Percentiles rank a stretch among this genome's conserved stretches.
Evolutionary conservation across 2,888 invertebrate species (phyloP).

Genomic region (Tachystola acroxantha): DNA sequence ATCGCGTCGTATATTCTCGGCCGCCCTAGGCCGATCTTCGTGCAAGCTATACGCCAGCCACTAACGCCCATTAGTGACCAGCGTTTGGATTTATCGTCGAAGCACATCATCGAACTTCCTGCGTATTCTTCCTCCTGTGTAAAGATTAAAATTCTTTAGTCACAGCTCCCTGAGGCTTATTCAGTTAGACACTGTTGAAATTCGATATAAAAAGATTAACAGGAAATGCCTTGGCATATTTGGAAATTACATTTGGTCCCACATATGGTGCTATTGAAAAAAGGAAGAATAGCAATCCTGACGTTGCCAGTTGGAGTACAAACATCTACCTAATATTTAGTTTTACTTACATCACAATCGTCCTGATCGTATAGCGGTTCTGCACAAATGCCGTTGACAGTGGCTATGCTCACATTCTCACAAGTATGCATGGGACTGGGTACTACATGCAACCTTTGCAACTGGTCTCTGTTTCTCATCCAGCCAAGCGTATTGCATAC

Average conservation of each 20-base stretch:
- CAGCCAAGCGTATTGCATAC: conserved; percentile 92
- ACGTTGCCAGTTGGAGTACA: no score
- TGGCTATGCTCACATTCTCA: conserved; percentile 91
- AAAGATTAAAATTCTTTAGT: no score
- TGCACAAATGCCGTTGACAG: conserved; percentile 89
- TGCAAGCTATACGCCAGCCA: conserved; percentile 92
- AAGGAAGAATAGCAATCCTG: no score
- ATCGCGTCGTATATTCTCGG: conserved; percentile 91
- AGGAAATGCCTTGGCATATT: no score
- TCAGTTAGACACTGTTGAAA: no score
- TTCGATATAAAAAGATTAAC: no score
- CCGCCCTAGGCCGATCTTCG: conserved; percentile 85
- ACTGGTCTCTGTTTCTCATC: conserved; percentile 89
- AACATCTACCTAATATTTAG: no score
- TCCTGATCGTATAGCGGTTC: conserved; percentile 88
- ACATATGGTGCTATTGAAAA: no score
- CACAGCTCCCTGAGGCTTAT: no score
- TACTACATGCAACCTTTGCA: conserved; percentile 88
- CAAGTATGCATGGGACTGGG: conserved; percentile 88
- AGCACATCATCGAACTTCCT: conserved; percentile 91
- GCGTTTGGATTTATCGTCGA: conserved; percentile 82
- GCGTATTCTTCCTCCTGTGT: conserved; percentile 91
- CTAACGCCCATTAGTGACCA: conserved; percentile 91
- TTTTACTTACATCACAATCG: conserved; percentile 90
- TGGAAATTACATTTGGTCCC: no score